Evolutionary conservation across 1,140 invertebrate genomes (phyloP).

Genomic region (Neocloeon triangulifer): DNA sequence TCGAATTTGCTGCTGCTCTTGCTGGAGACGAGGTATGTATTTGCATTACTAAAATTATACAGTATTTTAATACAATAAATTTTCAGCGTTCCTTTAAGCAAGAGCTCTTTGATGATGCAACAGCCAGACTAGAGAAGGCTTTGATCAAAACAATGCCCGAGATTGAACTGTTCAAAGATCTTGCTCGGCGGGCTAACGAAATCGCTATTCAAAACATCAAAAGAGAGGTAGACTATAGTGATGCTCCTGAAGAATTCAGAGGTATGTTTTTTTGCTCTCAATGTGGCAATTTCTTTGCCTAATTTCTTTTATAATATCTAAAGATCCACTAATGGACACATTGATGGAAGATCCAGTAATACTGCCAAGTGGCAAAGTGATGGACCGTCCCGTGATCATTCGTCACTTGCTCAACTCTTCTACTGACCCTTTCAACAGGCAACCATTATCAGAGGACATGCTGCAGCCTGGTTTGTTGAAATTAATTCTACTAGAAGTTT

Average conservation of each 20-base stretch:
- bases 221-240: constrained; percentile 74
- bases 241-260: constrained; percentile 92
- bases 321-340: constrained; percentile 92
- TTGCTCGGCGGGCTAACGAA: constrained; percentile 58
- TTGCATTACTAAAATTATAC: too few relatives aligned
- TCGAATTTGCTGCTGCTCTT: constrained; percentile 68
- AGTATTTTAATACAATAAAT: not conserved
- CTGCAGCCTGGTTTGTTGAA: constrained; percentile 53
- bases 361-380: constrained; percentile 81
- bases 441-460: constrained; percentile 75
- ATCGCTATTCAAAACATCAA: constrained; percentile 65
- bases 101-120: constrained; percentile 79
- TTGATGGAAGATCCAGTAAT: constrained; percentile 91
- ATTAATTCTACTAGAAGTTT: constrained; percentile 1
- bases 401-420: constrained; percentile 85
- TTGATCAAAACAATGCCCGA: constrained; percentile 62
- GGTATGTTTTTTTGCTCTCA: constrained; percentile 17
- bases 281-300: not conserved
- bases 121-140: constrained; percentile 50
- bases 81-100: constrained; percentile 75
- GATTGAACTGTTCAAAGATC: constrained; percentile 57
- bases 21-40: constrained; percentile 61
- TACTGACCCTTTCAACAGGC: constrained; percentile 93
- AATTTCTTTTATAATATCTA: not conserved
- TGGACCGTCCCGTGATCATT: constrained; percentile 86